Evolutionary conservation across 2,888 invertebrate species (phyloP).

Genomic region (Lasioglossum zephyrum): DNA sequence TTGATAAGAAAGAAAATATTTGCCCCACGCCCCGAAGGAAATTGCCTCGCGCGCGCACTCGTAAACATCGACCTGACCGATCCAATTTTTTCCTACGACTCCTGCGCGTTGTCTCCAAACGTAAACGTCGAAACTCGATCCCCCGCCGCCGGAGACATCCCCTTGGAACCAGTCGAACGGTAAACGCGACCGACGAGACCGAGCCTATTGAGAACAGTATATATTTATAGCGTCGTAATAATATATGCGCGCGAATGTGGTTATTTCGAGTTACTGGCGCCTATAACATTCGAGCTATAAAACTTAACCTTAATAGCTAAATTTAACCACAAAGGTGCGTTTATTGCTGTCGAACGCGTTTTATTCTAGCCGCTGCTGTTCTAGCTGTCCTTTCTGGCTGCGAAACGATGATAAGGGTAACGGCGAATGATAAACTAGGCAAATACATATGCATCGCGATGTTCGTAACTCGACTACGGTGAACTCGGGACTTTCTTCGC

Average conservation of each 20-base stretch:
- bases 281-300: constrained; percentile 22
- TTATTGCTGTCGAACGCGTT: constrained; percentile 5
- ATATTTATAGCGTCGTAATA: background rate
- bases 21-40: constrained; percentile 21
- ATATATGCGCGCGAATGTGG: constrained; percentile 10
- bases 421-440: constrained; percentile 4
- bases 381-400: constrained; percentile 23
- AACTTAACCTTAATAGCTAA: constrained; percentile 31
- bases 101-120: too few species aligned
- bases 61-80: constrained; percentile 38
- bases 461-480: constrained; percentile 5
- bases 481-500: background rate
- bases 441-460: constrained; percentile 11
- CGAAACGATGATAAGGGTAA: constrained; percentile 19
- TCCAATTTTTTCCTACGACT: background rate
- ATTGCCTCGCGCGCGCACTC: constrained; percentile 33
- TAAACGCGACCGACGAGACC: too few species aligned
- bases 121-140: too few species aligned
- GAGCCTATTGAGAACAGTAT: background rate
- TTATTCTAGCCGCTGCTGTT: background rate
- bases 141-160: too few species aligned
- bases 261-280: constrained; percentile 19
- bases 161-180: background rate
- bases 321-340: constrained; percentile 24
- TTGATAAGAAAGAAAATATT: constrained; percentile 68